phyloP scores from a whole-genome alignment of 2,888 invertebrate genomes.

The Drosophila monieri region DNA sequence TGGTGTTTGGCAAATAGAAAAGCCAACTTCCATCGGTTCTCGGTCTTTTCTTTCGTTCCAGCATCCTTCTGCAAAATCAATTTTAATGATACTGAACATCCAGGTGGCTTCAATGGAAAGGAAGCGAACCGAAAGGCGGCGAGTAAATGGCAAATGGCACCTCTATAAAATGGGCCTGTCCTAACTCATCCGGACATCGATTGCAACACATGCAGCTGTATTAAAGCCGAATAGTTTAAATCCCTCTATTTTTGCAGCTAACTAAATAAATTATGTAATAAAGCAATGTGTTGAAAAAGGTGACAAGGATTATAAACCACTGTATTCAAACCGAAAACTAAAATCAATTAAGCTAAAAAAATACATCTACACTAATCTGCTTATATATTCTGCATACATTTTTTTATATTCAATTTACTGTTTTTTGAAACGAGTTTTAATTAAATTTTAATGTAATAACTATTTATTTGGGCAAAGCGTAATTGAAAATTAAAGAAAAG shows the following conservation, averaged over 20 bases:
- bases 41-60: slow-evolving; percentile 5
- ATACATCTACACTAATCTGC: background rate
- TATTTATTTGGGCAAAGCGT: too few relatives aligned
- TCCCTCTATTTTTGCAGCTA: background rate
- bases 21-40: slow-evolving; percentile 57
- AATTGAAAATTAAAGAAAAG: background rate
- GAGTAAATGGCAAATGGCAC: slow-evolving; percentile 57
- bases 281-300: background rate
- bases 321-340: background rate
- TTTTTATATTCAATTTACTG: background rate
- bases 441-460: too few relatives aligned
- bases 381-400: background rate
- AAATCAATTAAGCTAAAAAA: background rate
- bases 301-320: background rate
- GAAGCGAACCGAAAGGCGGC: slow-evolving; percentile 52
- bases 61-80: slow-evolving; percentile 64
- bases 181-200: slow-evolving; percentile 15
- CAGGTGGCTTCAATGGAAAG: slow-evolving; percentile 18
- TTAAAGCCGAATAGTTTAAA: background rate
- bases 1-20: slow-evolving; percentile 73
- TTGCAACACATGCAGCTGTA: slow-evolving; percentile 54
- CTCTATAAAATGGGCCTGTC: slow-evolving; percentile 53
- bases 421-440: background rate
- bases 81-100: slow-evolving; percentile 67
- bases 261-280: background rate